These are phyloP conservation scores for Macrophya alboannulata DNA, from an alignment of 2,888 invertebrate species.

Conservation along the genomic window DNA sequence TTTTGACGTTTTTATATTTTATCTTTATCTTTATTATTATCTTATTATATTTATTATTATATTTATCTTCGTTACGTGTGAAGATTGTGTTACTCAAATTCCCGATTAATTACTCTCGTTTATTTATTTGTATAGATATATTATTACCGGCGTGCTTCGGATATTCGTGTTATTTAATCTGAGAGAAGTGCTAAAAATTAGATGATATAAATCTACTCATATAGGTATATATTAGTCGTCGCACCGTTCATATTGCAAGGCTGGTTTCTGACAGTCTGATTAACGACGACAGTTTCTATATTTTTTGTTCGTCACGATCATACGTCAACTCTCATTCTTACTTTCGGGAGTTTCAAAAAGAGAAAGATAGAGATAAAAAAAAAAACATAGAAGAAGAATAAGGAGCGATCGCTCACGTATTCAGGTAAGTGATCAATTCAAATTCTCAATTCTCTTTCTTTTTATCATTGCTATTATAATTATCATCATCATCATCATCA, in stretches of 20 bases:
- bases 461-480: background rate
- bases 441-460: background rate
- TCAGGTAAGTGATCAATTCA: background rate
- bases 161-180: background rate
- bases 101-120: background rate
- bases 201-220: constrained; percentile 2
- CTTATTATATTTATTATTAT: background rate
- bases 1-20: background rate
- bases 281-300: background rate
- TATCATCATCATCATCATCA: no score
- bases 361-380: background rate
- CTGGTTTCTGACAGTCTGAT: constrained; percentile 25
- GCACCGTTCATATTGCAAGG: background rate
- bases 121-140: background rate
- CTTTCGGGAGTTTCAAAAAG: background rate
- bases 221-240: background rate
- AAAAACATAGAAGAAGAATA: background rate
- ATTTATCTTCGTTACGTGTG: background rate
- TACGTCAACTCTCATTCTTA: background rate
- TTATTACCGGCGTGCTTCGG: background rate
- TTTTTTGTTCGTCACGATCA: background rate
- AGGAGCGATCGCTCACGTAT: background rate
- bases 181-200: background rate
- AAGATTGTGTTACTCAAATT: background rate
- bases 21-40: background rate